Evolutionary conservation across 2,113 vertebrate genomes (phyloP), one percentile per base, ranked within the genome.

Genomic region (Uria lomvia): DNA sequence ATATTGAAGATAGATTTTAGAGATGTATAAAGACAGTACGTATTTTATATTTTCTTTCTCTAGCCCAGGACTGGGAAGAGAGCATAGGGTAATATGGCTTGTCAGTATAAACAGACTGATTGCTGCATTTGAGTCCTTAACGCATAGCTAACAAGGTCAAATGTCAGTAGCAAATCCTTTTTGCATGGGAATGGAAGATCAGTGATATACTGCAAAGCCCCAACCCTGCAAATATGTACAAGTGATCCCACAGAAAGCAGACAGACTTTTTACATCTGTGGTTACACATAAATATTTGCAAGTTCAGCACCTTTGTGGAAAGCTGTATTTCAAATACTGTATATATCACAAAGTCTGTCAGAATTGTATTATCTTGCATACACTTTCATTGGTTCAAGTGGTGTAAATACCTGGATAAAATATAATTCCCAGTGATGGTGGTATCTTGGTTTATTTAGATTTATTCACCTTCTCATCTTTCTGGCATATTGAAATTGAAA

Each of bases 11-110:
- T 15, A 71, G 40, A 9, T 34, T 79, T 92, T 83, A 58, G 42
- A 76, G 13, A 26, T 32, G 1, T 27, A 8, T 15, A 62, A 38
- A 43, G 15, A n/a, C 13, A 50, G 13, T 18, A 27, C 0, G 0
- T 58, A 38, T 94, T 92, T 71, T 38, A 5, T 62, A 14, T 66
- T 80, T 79, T 76, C 7, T 84, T 79, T 56, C n/a, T 55, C 8
- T 43, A 55, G 55, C 26, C 47, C 43, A 56, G 23, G 17, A 52
- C 10, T 77, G 56, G 36, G 30, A 55, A 71, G 50, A 70, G 23
- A 66, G 22, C 19, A 56, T 3, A 43, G 38, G 52, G 21, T 17
- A 18, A 12, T 45, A 36, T 58, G 45, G n/a, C n/a, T 80, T 74
- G 32, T 40, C n/a, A 26, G 18, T 59, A 22, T 15, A 65, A 92